phyloP scores from a whole-genome alignment of 2,888 invertebrate species.

The Petrolisthes manimaculis region DNA sequence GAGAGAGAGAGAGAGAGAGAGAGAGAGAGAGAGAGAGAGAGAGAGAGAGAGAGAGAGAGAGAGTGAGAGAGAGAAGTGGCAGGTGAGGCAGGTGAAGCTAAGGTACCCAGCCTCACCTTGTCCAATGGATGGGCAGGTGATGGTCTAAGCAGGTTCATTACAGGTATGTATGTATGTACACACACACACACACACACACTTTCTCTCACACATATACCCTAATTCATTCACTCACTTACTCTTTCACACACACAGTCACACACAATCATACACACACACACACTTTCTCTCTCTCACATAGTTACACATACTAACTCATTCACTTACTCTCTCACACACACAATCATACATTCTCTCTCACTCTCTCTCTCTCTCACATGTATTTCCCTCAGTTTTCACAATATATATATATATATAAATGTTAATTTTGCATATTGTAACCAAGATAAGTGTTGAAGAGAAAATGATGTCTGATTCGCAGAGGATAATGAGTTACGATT shows the following conservation, averaged over 20 bases:
- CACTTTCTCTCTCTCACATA: slow-evolving; percentile 22
- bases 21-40: slow-evolving; percentile 18
- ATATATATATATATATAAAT: no score
- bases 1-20: slow-evolving; percentile 15
- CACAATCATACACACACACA: slow-evolving; percentile 27
- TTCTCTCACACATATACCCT: slow-evolving; percentile 11
- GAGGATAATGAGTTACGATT: no score
- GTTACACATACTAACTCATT: slow-evolving; percentile 18
- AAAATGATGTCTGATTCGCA: no score
- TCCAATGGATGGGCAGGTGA: slow-evolving; percentile 18
- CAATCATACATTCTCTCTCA: not conserved
- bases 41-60: slow-evolving; percentile 13
- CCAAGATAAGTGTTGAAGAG: no score
- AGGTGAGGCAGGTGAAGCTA: slow-evolving; percentile 1
- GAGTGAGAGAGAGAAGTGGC: slow-evolving; percentile 33
- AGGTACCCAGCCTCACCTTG: slow-evolving; percentile 6
- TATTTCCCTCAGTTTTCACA: no score
- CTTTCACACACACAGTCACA: slow-evolving; percentile 33
- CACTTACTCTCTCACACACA: not conserved
- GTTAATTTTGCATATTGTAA: no score
- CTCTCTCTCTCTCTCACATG: not conserved
- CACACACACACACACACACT: slow-evolving; percentile 9
- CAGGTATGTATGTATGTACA: not conserved
- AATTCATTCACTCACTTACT: slow-evolving; percentile 27
- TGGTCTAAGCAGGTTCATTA: not conserved